These are phyloP conservation scores for Pelochelys cantorii DNA, from an alignment of 2,797 vertebrate species.

Conservation along the genomic window DNA sequence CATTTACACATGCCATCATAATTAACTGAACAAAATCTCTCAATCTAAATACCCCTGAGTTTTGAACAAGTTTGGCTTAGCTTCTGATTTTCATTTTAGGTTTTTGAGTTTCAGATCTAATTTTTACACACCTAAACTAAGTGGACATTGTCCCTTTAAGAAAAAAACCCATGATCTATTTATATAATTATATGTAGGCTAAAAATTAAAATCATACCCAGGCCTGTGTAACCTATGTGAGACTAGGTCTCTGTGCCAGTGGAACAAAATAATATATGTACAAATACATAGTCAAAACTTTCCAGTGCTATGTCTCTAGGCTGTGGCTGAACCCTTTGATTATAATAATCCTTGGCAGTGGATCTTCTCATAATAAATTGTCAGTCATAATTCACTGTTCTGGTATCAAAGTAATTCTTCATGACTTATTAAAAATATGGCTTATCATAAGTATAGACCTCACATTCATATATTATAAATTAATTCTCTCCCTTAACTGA, in stretches of 20 bases:
- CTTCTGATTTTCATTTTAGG: background rate
- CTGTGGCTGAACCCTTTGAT: background rate
- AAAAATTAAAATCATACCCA: background rate
- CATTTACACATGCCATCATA: background rate
- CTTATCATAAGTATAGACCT: background rate
- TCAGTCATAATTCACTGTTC: background rate
- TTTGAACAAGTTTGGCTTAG: background rate
- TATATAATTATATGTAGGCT: background rate
- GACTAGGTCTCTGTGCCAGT: background rate
- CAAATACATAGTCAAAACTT: background rate
- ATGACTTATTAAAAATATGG: background rate
- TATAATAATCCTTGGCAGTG: background rate
- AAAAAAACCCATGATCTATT: background rate
- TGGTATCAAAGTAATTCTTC: conserved; percentile 21
- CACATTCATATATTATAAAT: rapidly evolving
- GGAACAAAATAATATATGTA: background rate
- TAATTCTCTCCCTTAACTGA: background rate
- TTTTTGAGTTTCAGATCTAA: background rate
- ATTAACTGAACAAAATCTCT: background rate
- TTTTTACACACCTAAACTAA: background rate
- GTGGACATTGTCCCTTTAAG: background rate
- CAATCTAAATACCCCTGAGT: background rate
- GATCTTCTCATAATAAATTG: background rate
- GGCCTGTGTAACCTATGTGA: conserved; percentile 4
- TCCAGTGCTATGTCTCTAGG: background rate